Conservation (phyloP, 2,888 invertebrate species). For the Cetonia aurata region DNA sequence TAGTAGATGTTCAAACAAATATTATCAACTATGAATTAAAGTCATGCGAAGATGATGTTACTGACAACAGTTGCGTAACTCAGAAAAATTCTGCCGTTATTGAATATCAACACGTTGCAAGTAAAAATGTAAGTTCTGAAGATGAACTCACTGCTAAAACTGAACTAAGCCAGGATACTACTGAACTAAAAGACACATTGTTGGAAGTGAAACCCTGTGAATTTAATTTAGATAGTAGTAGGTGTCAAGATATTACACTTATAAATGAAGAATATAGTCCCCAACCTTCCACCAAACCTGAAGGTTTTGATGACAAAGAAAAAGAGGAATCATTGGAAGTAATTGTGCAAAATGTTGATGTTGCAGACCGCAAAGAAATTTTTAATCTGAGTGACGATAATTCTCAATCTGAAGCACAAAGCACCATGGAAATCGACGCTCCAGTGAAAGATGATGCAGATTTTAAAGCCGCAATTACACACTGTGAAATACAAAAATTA, state of each 20-base stretch:
- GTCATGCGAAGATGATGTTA: constrained; percentile 2
- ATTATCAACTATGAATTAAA: not conserved
- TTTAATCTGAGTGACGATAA: not conserved
- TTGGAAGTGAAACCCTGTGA: not conserved
- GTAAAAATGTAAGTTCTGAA: not conserved
- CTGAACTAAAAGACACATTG: not conserved
- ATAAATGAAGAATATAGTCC: no score
- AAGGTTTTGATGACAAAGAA: not conserved
- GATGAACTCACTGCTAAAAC: not conserved
- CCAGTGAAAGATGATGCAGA: constrained; percentile 8
- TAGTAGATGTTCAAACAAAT: no score
- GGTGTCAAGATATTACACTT: no score
- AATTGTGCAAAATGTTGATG: no score
- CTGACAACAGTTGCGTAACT: not conserved
- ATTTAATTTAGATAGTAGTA: no score
- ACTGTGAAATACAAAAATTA: not conserved
- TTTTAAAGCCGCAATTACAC: not conserved
- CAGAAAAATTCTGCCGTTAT: not conserved
- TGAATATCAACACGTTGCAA: not conserved
- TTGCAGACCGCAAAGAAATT: not conserved
- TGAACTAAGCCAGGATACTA: not conserved
- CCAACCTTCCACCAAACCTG: no score
- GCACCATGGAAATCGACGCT: not conserved
- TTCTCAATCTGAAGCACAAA: not conserved
- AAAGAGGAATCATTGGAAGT: constrained; percentile 2